Percentiles rank a stretch among this genome's conserved stretches.
Conservation (phyloP, 1,140 invertebrate species). For the Drosophila kanapiae region DNA sequence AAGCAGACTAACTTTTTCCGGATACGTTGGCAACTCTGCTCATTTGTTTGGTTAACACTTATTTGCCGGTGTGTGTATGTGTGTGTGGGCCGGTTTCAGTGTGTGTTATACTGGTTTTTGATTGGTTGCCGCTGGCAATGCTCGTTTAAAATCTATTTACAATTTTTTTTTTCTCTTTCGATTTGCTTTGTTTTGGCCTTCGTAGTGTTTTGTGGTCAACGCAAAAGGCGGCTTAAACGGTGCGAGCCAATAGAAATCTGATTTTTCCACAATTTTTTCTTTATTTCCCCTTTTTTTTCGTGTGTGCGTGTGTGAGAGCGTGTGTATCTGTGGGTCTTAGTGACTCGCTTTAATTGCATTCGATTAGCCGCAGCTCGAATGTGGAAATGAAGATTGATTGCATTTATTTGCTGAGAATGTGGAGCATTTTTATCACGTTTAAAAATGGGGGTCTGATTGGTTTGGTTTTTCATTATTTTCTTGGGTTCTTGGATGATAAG, state of each 20-base stretch:
- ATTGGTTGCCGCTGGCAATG: constrained; percentile 65
- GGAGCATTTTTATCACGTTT: constrained; percentile 30
- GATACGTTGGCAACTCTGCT: constrained; percentile 66
- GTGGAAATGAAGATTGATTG: constrained; percentile 15
- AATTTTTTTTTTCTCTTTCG: constrained; percentile 52
- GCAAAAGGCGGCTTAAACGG: constrained; percentile 53
- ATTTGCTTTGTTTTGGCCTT: constrained; percentile 63
- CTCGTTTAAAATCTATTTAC: constrained; percentile 77
- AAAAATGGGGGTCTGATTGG: not conserved
- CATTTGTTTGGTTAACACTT: constrained; percentile 42
- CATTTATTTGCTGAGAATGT: constrained; percentile 18
- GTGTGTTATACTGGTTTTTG: constrained; percentile 46
- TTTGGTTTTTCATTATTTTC: not conserved
- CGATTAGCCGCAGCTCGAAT: constrained; percentile 39
- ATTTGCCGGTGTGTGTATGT: not conserved
- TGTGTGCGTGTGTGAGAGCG: constrained; percentile 28
- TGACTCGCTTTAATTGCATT: constrained; percentile 47
- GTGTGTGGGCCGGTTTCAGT: constrained; percentile 11
- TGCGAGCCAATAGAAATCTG: constrained; percentile 53
- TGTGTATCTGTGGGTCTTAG: constrained; percentile 9
- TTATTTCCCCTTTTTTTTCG: not conserved
- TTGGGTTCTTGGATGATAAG: not conserved
- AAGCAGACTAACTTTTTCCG: constrained; percentile 1
- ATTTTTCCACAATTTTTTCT: constrained; percentile 31
- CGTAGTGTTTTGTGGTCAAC: constrained; percentile 35